Base-by-base conservation (phyloP, 2,888 invertebrate genomes). In the Zygothrica quintamaculata region DNA sequence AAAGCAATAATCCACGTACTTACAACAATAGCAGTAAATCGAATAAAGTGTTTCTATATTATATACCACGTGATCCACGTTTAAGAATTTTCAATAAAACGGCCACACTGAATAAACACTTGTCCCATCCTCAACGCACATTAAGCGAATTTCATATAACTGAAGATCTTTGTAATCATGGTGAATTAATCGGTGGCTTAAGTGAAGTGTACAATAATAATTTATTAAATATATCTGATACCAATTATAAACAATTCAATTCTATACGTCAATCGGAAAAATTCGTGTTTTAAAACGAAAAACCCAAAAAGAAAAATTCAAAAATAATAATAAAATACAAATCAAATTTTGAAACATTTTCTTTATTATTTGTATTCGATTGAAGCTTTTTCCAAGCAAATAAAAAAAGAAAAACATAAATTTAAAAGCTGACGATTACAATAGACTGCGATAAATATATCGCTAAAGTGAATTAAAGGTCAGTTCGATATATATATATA, bases 11-110 rank as follows among this genome's bases (percentile, higher is more conserved):
- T 80, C 81, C 86, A 29, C 89, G 89, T 79, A 89, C 88, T 77
- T 89, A 89, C 76, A 89, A 88, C 65, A 89, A 89, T 68, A 87
- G 88, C 69, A 87, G 88, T 62, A 90, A 90, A 87, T 89, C 90
- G 67, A 88, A 89, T 74, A 90, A 90, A 89, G 88, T 90, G 84
- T 91, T 90, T 77, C 82, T 90, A 46, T 86, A 88, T 70, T 91
- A 90, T 65, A 90, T 90, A 40, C 90, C 90, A 60, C 89, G 91
- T 72, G 91, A 91, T 89, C 91, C 91, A 64, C 88, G 89, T 69
- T 88, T 91, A 87, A 90, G 90, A 88, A 88, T 88, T 81, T 79
- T 76, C 34, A 46, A 73, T 59, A 79, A 61, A 74, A 78, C 78
- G 58, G 71, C 64, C 68, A 74, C 69, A 43, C 79, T 87, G 65